phyloP scores from a whole-genome alignment of 2,888 invertebrate species.

The Parnassius glacialis region DNA sequence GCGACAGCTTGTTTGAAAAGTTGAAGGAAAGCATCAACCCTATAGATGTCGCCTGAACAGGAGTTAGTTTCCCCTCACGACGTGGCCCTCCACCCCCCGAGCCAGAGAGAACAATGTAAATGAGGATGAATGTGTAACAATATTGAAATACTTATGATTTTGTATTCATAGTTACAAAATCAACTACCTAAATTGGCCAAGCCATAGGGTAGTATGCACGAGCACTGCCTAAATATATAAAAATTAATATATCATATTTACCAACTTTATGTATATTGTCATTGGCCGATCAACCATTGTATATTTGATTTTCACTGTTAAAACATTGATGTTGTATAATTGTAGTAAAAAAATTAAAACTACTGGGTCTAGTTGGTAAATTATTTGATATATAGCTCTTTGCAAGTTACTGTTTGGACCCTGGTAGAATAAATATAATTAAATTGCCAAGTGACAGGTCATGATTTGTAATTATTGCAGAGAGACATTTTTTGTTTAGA shows the following conservation, averaged over 20 bases:
- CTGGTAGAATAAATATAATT: no score
- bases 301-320: no score
- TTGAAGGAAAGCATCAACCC: constrained; percentile 44
- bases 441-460: no score
- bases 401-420: no score
- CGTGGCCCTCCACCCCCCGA: neutral
- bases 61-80: neutral
- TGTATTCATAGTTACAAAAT: neutral
- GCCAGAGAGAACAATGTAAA: neutral
- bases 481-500: no score
- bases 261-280: no score
- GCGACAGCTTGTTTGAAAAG: constrained; percentile 54
- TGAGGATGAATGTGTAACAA: neutral
- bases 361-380: no score
- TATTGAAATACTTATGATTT: neutral
- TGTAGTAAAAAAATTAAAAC: no score
- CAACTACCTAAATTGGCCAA: neutral
- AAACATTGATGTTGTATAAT: no score
- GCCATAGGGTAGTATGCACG: neutral
- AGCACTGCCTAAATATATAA: neutral
- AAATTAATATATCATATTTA: neutral
- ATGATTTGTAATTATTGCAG: no score
- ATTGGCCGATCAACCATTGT: neutral
- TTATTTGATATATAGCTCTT: no score
- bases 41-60: constrained; percentile 55